A percentile compares a stretch with the other conserved stretches of the same genome.
phyloP scores from a whole-genome alignment of 1,140 invertebrate genomes.

The Harpegnathos saltator region DNA sequence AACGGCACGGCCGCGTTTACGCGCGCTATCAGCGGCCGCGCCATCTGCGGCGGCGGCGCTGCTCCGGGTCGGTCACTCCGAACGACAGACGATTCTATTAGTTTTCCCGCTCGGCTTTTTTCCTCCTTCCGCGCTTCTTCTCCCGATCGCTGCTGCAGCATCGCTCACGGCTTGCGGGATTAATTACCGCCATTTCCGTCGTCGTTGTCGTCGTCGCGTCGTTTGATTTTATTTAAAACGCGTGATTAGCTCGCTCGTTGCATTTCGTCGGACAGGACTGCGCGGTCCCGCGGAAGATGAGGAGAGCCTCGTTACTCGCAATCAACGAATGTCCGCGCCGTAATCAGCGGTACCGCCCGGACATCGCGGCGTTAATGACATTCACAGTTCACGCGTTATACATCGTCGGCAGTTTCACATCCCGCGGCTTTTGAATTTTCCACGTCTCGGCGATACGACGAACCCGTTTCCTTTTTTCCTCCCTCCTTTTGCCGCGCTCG shows the following conservation, averaged over 20 bases:
- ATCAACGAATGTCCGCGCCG: conserved; percentile 8
- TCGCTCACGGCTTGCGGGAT: conserved; percentile 9
- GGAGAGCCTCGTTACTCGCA: conserved; percentile 51
- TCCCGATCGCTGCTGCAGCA: neutral
- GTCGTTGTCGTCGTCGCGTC: neutral
- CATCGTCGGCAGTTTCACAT: conserved; percentile 37
- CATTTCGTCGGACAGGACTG: neutral
- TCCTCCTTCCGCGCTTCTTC: conserved; percentile 8
- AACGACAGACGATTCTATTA: conserved; percentile 41
- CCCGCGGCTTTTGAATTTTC: conserved; percentile 60
- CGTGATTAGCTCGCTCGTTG: conserved; percentile 13
- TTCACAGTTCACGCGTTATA: conserved; percentile 23
- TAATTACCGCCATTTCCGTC: conserved; percentile 27
- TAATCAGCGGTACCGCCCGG: conserved; percentile 56
- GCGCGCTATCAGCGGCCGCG: conserved; percentile 35
- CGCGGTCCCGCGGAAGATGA: neutral
- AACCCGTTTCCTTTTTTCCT: too few species aligned
- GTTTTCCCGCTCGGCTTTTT: neutral
- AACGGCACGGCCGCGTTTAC: conserved; percentile 71
- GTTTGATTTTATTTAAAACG: conserved; percentile 24
- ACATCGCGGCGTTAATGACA: conserved; percentile 48
- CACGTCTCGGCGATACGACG: neutral
- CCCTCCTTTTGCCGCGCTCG: neutral
- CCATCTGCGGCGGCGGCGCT: conserved; percentile 24
- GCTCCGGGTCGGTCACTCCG: conserved; percentile 36